Evolutionary conservation across 1,140 invertebrate genomes (phyloP).

Genomic region (Colletes latitarsis): DNA sequence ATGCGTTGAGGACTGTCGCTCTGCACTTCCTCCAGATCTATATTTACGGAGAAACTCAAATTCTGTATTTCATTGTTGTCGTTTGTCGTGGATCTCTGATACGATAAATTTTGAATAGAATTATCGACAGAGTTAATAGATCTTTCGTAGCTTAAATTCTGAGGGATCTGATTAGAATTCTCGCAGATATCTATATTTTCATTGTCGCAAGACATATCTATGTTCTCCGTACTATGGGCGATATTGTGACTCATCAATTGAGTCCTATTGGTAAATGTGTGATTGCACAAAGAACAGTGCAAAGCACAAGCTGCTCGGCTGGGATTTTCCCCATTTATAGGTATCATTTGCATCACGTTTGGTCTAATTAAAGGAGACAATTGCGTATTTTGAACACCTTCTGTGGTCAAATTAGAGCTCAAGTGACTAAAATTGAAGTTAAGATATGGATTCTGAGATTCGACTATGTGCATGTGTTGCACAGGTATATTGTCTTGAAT

Average conservation of each 20-base stretch:
- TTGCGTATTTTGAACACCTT: slow-evolving; percentile 42
- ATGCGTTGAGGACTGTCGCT: slow-evolving; percentile 41
- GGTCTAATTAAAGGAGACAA: slow-evolving; percentile 51
- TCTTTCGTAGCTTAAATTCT: slow-evolving; percentile 65
- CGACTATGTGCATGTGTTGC: slow-evolving; percentile 75
- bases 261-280: slow-evolving; percentile 72
- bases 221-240: slow-evolving; percentile 67
- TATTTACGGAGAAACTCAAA: slow-evolving; percentile 62
- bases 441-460: slow-evolving; percentile 71
- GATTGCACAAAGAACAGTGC: slow-evolving; percentile 74
- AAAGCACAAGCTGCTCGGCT: slow-evolving; percentile 70
- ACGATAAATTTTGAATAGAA: slow-evolving; percentile 68
- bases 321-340: slow-evolving; percentile 45
- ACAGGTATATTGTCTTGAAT: slow-evolving; percentile 68
- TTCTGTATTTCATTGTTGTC: slow-evolving; percentile 60
- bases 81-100: slow-evolving; percentile 53
- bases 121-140: slow-evolving; percentile 63
- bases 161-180: slow-evolving; percentile 66
- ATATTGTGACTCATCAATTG: slow-evolving; percentile 74
- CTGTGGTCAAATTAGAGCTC: slow-evolving; percentile 42
- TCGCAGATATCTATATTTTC: slow-evolving; percentile 73
- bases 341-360: slow-evolving; percentile 55
- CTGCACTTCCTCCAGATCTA: slow-evolving; percentile 50
- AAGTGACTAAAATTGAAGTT: slow-evolving; percentile 68
- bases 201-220: slow-evolving; percentile 72